Percentiles rank a stretch among this genome's conserved stretches.
These are phyloP conservation scores for Aurelia sp. DNA, from an alignment of 30 jellyfish, hydroid and myxozoan genomes.

Conservation along the genomic window DNA sequence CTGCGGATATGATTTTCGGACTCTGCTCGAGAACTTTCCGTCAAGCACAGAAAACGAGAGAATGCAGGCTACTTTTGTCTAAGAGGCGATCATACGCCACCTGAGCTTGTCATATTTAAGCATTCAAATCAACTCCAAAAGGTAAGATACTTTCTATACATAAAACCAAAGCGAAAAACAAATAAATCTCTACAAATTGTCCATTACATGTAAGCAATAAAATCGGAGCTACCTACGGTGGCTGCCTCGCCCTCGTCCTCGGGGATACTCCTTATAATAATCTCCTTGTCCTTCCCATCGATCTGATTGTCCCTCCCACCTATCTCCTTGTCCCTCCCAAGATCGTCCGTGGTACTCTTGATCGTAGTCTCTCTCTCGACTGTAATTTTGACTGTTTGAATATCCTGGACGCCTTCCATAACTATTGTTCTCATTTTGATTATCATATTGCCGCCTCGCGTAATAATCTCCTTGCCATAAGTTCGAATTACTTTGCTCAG, in stretches of 20 bases:
- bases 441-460: conserved; percentile 11
- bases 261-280: conserved; percentile 12
- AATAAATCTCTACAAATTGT: conserved; percentile 1
- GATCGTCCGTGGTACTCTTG: conserved; percentile 5
- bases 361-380: neutral
- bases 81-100: too few relatives aligned
- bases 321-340: conserved; percentile 42
- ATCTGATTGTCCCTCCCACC: conserved; percentile 3
- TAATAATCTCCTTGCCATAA: conserved; percentile 56
- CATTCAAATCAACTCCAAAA: conserved; percentile 19
- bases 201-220: neutral
- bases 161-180: conserved; percentile 13
- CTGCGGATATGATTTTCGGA: too few relatives aligned
- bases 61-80: too few relatives aligned
- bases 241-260: conserved; percentile 47
- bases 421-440: conserved; percentile 1
- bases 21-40: too few relatives aligned
- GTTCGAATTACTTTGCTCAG: conserved; percentile 4
- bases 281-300: conserved; percentile 4
- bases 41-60: too few relatives aligned
- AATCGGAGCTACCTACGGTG: conserved; percentile 40
- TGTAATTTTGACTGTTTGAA: conserved; percentile 10
- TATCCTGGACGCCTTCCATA: conserved; percentile 34
- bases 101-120: too few relatives aligned
- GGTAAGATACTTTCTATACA: conserved; percentile 15